Conservation (phyloP, 2,797 vertebrate species). For the Champsocephalus gunnari region DNA sequence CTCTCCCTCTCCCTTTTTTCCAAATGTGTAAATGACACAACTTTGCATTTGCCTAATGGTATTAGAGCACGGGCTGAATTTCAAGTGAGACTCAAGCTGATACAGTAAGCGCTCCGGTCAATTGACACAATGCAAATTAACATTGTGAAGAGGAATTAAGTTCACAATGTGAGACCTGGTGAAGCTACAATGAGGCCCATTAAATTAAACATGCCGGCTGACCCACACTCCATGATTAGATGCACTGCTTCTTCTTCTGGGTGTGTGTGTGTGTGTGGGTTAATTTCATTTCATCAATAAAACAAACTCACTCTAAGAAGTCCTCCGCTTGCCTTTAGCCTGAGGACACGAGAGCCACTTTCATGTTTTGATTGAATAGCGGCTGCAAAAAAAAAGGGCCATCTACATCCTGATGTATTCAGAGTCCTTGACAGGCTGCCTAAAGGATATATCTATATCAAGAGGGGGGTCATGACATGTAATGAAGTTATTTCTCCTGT, state of each 20-base stretch:
- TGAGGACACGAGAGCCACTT: constrained; percentile 27
- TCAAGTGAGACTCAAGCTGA: constrained; percentile 76
- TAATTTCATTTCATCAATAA: constrained; percentile 80
- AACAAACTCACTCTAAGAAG: constrained; percentile 75
- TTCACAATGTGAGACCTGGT: constrained; percentile 79
- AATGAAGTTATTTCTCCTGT: constrained; percentile 76
- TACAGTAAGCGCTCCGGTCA: constrained; percentile 79
- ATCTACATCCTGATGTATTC: constrained; percentile 69
- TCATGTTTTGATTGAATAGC: constrained; percentile 45
- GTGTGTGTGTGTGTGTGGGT: constrained; percentile 53
- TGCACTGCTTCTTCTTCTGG: constrained; percentile 45
- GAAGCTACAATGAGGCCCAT: constrained; percentile 74
- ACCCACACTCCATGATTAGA: constrained; percentile 69
- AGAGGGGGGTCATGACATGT: constrained; percentile 68
- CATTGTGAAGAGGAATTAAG: constrained; percentile 79
- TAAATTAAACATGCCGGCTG: constrained; percentile 76
- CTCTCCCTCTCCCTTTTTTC: background rate
- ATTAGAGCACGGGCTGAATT: constrained; percentile 79
- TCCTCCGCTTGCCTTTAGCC: constrained; percentile 38
- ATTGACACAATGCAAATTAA: constrained; percentile 82
- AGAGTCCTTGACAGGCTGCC: constrained; percentile 74
- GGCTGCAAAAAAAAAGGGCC: constrained; percentile 26
- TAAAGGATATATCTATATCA: constrained; percentile 77
- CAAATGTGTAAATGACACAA: constrained; percentile 85
- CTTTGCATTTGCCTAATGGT: constrained; percentile 83